These are phyloP conservation scores for Typhlichthys subterraneus DNA, from an alignment of 2,797 vertebrate species.

Conservation along the genomic window DNA sequence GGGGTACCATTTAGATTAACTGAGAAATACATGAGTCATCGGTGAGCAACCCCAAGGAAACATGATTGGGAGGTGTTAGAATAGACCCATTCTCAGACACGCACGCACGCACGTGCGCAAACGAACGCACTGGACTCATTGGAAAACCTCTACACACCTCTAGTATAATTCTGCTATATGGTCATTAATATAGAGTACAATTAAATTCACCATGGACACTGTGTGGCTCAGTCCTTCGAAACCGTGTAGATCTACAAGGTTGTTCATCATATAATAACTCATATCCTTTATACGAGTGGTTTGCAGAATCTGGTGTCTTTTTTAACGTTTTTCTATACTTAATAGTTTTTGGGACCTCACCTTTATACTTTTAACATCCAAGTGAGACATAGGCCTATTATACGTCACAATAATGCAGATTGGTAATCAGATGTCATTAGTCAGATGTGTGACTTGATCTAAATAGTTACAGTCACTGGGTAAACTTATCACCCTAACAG, in stretches of 20 bases:
- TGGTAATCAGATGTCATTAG: too few relatives aligned
- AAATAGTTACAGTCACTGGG: too few relatives aligned
- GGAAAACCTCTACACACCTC: slow-evolving; percentile 60
- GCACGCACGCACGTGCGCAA: slow-evolving; percentile 1
- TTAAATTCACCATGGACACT: slow-evolving; percentile 15
- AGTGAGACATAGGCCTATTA: too few relatives aligned
- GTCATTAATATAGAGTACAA: slow-evolving; percentile 37
- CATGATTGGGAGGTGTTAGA: slow-evolving; percentile 53
- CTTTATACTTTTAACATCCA: too few relatives aligned
- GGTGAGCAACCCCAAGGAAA: slow-evolving; percentile 47
- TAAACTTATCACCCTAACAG: too few relatives aligned
- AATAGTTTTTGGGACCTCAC: too few relatives aligned
- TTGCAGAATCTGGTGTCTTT: too few relatives aligned
- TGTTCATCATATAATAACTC: neutral
- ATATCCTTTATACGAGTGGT: too few relatives aligned
- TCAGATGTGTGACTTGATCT: too few relatives aligned
- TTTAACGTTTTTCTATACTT: too few relatives aligned
- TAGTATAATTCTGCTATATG: slow-evolving; percentile 41
- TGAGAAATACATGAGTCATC: slow-evolving; percentile 46
- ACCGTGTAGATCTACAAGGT: slow-evolving; percentile 9
- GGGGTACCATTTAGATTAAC: slow-evolving; percentile 7
- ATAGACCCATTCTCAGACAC: neutral
- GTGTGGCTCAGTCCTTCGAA: neutral
- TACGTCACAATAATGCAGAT: too few relatives aligned
- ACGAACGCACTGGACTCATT: slow-evolving; percentile 37